These are phyloP conservation scores for Spinus pinus DNA, from an alignment of 2,797 vertebrate genomes.

Conservation along the genomic window DNA sequence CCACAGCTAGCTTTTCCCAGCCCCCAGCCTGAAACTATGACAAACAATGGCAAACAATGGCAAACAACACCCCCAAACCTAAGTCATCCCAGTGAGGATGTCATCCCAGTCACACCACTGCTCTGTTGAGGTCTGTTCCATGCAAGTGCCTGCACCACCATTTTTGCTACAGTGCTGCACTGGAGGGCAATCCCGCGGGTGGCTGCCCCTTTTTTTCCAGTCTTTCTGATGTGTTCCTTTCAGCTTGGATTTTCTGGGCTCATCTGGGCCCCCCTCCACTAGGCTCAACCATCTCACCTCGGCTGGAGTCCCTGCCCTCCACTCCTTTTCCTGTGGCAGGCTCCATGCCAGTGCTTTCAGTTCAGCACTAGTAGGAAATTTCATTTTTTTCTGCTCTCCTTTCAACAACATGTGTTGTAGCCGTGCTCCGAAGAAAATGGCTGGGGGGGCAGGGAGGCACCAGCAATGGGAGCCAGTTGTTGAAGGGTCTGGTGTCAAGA, in stretches of 20 bases:
- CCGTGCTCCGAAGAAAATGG: neutral
- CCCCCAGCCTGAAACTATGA: neutral
- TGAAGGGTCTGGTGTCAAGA: neutral
- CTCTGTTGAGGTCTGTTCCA: too few relatives aligned
- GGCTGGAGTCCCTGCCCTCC: neutral
- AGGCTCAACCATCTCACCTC: neutral
- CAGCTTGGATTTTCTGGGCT: neutral
- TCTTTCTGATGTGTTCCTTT: accelerated
- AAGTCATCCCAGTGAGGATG: neutral
- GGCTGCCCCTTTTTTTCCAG: neutral
- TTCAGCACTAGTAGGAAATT: neutral
- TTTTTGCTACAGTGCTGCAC: neutral
- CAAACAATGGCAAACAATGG: neutral
- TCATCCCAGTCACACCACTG: accelerated
- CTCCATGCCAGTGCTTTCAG: accelerated
- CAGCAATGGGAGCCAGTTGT: neutral
- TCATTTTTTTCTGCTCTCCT: neutral
- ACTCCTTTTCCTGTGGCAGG: neutral
- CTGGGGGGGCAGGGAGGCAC: accelerated
- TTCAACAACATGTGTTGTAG: neutral
- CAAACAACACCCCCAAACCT: neutral
- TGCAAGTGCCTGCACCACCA: too few relatives aligned
- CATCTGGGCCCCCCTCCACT: neutral
- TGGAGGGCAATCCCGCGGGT: neutral
- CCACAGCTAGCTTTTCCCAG: accelerated